These are phyloP conservation scores for Margarornis squamiger DNA, from an alignment of 2,797 vertebrate species.

Conservation along the genomic window DNA sequence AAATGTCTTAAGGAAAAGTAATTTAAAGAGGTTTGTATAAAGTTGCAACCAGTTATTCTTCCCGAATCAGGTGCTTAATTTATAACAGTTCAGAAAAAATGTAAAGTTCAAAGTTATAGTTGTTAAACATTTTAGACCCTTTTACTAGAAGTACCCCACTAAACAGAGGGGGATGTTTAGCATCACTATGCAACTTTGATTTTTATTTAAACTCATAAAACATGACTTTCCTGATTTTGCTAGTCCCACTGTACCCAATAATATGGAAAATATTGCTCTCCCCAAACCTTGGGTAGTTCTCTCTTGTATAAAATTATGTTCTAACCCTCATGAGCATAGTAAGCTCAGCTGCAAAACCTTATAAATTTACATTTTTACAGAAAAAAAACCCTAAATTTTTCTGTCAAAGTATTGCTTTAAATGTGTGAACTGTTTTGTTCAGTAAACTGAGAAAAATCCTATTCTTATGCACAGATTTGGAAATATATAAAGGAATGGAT, in stretches of 20 bases:
- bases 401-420: conserved; percentile 6
- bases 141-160: conserved; percentile 1
- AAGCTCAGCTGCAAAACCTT: conserved; percentile 38
- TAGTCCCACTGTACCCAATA: conserved; percentile 65
- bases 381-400: not conserved
- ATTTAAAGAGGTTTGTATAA: not conserved
- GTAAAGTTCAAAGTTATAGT: not conserved
- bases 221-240: conserved; percentile 67
- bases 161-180: conserved; percentile 38
- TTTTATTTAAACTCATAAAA: conserved; percentile 68
- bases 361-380: conserved; percentile 16
- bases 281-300: not conserved
- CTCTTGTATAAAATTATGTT: conserved; percentile 36
- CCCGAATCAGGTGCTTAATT: not conserved
- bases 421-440: not conserved
- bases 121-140: conserved; percentile 30
- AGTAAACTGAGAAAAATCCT: not conserved
- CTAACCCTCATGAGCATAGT: conserved; percentile 28
- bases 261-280: conserved; percentile 58
- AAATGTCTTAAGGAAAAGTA: not conserved
- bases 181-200: conserved; percentile 54
- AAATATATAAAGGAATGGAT: not conserved
- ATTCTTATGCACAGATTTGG: not conserved
- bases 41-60: not conserved
- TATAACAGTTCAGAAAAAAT: conserved; percentile 37